These are phyloP conservation scores for Kryphioiulus occultus DNA, from an alignment of 2,888 invertebrate species.

Conservation along the genomic window DNA sequence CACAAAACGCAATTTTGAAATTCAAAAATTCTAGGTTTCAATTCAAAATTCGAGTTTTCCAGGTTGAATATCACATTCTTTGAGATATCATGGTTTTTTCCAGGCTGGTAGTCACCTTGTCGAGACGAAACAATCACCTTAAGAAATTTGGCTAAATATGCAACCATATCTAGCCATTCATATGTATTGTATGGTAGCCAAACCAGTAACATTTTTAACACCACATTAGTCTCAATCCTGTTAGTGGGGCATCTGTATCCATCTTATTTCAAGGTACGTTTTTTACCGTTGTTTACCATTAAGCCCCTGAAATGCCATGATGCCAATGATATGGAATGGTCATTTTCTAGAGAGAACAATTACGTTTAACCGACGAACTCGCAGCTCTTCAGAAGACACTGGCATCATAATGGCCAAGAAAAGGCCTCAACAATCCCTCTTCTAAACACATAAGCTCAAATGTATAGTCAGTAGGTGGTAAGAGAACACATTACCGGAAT, in stretches of 20 bases:
- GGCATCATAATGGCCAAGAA: not conserved
- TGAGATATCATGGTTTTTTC: too few relatives aligned
- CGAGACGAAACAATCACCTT: too few relatives aligned
- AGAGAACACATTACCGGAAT: not conserved
- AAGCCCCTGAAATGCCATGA: not conserved
- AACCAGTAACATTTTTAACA: not conserved
- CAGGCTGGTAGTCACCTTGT: too few relatives aligned
- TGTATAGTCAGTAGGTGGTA: not conserved
- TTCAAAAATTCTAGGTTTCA: too few relatives aligned
- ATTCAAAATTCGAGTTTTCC: too few relatives aligned
- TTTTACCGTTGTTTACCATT: slow-evolving; percentile 27
- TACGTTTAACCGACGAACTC: not conserved
- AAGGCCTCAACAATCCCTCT: not conserved
- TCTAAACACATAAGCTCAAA: not conserved
- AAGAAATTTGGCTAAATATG: too few relatives aligned
- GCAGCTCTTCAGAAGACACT: not conserved
- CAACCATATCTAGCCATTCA: too few relatives aligned
- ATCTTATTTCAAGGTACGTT: not conserved
- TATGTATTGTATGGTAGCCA: not conserved
- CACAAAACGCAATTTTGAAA: too few relatives aligned
- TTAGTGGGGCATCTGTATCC: not conserved
- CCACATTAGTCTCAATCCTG: not conserved
- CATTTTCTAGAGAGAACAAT: not conserved
- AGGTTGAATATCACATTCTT: too few relatives aligned
- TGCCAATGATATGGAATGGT: not conserved